Conservation (phyloP, 2,888 invertebrate species). For the Keiferia lycopersicella region DNA sequence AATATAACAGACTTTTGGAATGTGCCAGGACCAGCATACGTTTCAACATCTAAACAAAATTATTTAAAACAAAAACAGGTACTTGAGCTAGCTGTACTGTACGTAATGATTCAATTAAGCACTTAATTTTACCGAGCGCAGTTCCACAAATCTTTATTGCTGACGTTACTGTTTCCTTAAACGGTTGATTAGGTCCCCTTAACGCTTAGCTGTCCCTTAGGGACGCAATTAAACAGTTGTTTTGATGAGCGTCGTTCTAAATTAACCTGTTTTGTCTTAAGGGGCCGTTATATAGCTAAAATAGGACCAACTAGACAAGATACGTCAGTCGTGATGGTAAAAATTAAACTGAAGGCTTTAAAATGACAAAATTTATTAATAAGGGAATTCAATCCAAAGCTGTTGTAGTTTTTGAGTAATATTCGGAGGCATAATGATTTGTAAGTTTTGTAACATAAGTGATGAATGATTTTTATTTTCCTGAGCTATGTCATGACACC, state of each 20-base stretch:
- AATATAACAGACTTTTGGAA: too few relatives aligned
- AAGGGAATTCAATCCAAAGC: too few relatives aligned
- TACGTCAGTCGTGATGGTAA: too few relatives aligned
- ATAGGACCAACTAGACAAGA: neutral
- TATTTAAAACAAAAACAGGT: neutral
- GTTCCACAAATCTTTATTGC: constrained; percentile 20
- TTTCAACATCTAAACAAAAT: neutral
- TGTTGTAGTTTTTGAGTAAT: too few relatives aligned
- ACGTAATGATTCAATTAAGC: neutral
- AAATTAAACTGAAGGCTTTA: too few relatives aligned
- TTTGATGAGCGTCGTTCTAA: constrained; percentile 69
- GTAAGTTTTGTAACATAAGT: too few relatives aligned
- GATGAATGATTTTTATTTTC: too few relatives aligned
- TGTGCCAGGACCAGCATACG: too few relatives aligned
- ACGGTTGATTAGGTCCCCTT: constrained; percentile 59
- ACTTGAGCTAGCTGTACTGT: neutral
- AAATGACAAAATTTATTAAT: too few relatives aligned
- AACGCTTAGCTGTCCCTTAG: constrained; percentile 59
- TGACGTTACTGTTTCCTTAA: constrained; percentile 36
- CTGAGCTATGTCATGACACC: too few relatives aligned
- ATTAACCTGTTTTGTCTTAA: constrained; percentile 63
- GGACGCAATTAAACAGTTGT: constrained; percentile 72
- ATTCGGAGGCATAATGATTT: too few relatives aligned
- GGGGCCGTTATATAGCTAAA: constrained; percentile 38
- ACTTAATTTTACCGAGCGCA: constrained; percentile 7